Conservation (phyloP, 2,888 invertebrate genomes). For the Arenicola marina region DNA sequence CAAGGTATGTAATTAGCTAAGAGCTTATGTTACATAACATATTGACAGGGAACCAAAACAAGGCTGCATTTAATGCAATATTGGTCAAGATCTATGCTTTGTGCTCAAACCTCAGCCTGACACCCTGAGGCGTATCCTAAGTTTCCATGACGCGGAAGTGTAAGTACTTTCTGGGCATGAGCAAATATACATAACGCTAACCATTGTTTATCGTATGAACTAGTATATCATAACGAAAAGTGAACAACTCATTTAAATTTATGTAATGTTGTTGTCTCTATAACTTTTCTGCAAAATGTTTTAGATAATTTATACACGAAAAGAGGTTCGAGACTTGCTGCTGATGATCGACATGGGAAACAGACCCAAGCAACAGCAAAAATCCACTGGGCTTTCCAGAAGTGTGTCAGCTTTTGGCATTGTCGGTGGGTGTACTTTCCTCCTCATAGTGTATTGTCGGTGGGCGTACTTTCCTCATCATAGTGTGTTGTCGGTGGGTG, state of each 20-base stretch:
- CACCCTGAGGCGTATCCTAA: no score
- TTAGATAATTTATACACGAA: conserved; percentile 81
- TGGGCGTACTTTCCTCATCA: no score
- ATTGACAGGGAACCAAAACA: not conserved
- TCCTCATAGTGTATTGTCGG: no score
- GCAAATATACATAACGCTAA: no score
- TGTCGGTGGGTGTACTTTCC: conserved; percentile 74
- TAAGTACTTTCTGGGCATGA: no score
- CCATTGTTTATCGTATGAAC: no score
- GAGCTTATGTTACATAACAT: not conserved
- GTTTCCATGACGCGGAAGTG: no score
- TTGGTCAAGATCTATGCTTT: no score
- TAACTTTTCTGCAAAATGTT: not conserved
- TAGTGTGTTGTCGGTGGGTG: no score
- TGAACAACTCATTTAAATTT: not conserved
- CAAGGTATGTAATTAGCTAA: conserved; percentile 45
- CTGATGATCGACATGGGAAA: conserved; percentile 75
- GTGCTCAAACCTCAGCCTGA: no score
- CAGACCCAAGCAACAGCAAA: conserved; percentile 59
- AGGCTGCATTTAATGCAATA: not conserved
- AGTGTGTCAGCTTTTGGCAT: conserved; percentile 93
- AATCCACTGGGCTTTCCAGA: conserved; percentile 70
- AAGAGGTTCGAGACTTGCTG: conserved; percentile 83
- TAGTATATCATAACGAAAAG: no score
- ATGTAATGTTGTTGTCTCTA: not conserved